Base-by-base conservation (phyloP, 2,888 invertebrate species). In the Copidosoma aretas region DNA sequence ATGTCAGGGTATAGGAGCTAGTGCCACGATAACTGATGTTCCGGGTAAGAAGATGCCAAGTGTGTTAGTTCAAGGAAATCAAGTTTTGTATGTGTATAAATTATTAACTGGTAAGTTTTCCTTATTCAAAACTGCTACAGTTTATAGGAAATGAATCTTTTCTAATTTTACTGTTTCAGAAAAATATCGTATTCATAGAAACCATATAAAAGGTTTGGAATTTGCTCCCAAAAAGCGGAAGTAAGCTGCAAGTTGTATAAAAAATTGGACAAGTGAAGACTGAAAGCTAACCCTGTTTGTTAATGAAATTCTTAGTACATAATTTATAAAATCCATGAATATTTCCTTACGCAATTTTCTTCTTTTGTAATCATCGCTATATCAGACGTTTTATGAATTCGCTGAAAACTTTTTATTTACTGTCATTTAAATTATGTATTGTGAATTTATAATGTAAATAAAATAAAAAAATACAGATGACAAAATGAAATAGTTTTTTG, bases 21-120 rank as follows among this genome's bases (percentile, higher is more conserved):
- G 95, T 77, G 93, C 95, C 68, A 91, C 92, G 43, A 90, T 95
- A 63, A 91, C 90, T 54, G 89, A 90, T 73, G 82, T 90, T 21
- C 90, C 93, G 3, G 91, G 91, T 64, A 91, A 92, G 78, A 89
- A 89, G 77, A 85, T 84, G 56, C 90, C 91, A 76, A 93, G 94
- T 83, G 89, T 97, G 43, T 87, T 94, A 82, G 89, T 97, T 71
- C 97, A 97, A 85, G 97, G 97, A 12, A 96, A 96, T 84, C 96
- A 96, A 87, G 89, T 95, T 68, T 78, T 85, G 68, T 87, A 86
- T 77, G 84, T 89, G 8, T 84, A 84, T 63, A 86, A 87, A 76
- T 79, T 89, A 61, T 80, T 89, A 14, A 81, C 84, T 70, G 87
- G 88, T 87, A 77, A 76, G 69, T 67, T 19, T 64, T 24, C 21